Evolutionary conservation across 2,113 vertebrate species (phyloP).

Genomic region (Corydoras sp.): DNA sequence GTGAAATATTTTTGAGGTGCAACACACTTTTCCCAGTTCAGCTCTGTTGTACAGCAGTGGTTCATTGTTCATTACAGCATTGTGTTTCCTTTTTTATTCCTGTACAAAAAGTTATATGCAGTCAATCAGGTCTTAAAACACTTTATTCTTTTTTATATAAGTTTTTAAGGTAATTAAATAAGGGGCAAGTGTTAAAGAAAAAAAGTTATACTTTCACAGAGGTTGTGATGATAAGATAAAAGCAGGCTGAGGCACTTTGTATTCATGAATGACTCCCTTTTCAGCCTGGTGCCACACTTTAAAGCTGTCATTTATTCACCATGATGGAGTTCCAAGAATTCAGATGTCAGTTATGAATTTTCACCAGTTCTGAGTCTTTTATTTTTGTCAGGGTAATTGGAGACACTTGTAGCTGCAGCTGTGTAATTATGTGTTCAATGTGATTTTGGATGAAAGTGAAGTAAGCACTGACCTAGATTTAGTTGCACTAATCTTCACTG

Average conservation of each 20-base stretch:
- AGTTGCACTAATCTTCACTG: constrained; percentile 34
- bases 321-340: constrained; percentile 20
- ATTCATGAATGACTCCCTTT: background rate
- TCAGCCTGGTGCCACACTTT: background rate
- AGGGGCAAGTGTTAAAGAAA: background rate
- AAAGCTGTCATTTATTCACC: constrained; percentile 10
- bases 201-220: background rate
- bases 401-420: constrained; percentile 46
- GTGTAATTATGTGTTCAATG: constrained; percentile 59
- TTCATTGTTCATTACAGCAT: no score
- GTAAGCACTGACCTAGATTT: constrained; percentile 37
- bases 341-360: constrained; percentile 39
- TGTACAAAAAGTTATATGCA: no score
- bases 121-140: no score
- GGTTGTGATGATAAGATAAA: background rate
- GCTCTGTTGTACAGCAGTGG: no score
- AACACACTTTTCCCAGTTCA: no score
- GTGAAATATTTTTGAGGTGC: no score
- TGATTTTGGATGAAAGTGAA: constrained; percentile 58
- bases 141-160: no score
- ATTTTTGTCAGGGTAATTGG: constrained; percentile 55
- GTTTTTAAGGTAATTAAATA: background rate
- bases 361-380: constrained; percentile 18
- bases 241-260: background rate
- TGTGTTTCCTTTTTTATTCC: no score